A percentile compares a stretch with the other conserved stretches of the same genome.
Evolutionary conservation across 2,888 invertebrate genomes (phyloP).

Genomic region (Aphrophora alni): DNA sequence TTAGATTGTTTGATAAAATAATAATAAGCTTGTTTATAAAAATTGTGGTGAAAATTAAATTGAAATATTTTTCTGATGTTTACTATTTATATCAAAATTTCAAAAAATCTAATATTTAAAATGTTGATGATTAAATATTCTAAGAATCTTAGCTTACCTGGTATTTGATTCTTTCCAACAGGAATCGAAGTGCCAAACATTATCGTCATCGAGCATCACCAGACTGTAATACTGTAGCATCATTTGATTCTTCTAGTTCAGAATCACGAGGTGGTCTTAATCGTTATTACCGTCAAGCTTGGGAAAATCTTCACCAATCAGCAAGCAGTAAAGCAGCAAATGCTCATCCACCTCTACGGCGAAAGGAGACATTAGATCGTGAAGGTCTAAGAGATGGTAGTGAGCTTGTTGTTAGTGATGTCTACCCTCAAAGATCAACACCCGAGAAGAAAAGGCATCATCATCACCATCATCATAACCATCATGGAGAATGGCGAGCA

Average conservation of each 20-base stretch:
- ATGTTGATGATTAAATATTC: too few relatives aligned
- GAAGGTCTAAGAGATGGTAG: slow-evolving; percentile 70
- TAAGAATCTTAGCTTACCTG: too few relatives aligned
- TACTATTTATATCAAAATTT: too few relatives aligned
- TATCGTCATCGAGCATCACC: slow-evolving; percentile 88
- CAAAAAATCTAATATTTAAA: too few relatives aligned
- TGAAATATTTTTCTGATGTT: too few relatives aligned
- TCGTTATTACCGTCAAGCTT: slow-evolving; percentile 88
- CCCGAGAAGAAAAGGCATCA: slow-evolving; percentile 70
- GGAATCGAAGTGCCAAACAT: slow-evolving; percentile 83
- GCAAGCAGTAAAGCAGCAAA: slow-evolving; percentile 65
- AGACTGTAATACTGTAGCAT: slow-evolving; percentile 90
- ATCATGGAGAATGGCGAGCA: slow-evolving; percentile 56
- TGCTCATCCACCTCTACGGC: slow-evolving; percentile 64
- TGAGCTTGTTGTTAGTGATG: slow-evolving; percentile 76
- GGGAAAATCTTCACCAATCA: slow-evolving; percentile 90
- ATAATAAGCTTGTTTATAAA: too few relatives aligned
- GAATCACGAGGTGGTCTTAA: slow-evolving; percentile 84
- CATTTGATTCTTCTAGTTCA: slow-evolving; percentile 86
- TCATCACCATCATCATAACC: slow-evolving; percentile 78
- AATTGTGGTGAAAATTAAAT: too few relatives aligned
- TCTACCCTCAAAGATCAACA: slow-evolving; percentile 55
- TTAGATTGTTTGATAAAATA: too few relatives aligned
- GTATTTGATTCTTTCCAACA: too few relatives aligned
- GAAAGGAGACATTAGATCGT: slow-evolving; percentile 76